Conservation (phyloP, 2,888 invertebrate species). For the Halictus ligatus region DNA sequence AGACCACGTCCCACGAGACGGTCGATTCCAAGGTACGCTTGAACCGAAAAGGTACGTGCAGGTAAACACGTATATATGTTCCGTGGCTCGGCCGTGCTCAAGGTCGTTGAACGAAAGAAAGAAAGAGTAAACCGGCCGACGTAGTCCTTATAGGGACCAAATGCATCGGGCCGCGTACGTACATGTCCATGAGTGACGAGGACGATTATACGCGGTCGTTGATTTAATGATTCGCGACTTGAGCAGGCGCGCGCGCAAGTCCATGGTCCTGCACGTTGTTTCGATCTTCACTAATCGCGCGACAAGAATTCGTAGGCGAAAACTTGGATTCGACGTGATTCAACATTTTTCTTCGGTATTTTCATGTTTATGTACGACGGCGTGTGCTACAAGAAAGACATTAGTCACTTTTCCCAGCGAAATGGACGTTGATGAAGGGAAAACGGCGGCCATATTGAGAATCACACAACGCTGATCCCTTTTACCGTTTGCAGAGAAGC, state of each 20-base stretch:
- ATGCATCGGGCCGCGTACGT: conserved; percentile 24
- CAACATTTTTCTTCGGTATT: neutral
- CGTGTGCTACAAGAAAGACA: neutral
- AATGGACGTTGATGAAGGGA: neutral
- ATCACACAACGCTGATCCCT: neutral
- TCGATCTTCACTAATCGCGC: conserved; percentile 29
- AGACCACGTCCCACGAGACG: conserved; percentile 86
- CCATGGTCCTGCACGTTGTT: neutral
- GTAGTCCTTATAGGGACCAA: conserved; percentile 56
- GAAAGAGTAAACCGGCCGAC: conserved; percentile 48
- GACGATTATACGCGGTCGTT: conserved; percentile 36
- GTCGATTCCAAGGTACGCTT: conserved; percentile 83
- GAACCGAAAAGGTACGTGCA: conserved; percentile 14
- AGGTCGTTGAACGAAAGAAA: conserved; percentile 57
- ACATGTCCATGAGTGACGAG: conserved; percentile 33
- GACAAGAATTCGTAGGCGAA: conserved; percentile 15
- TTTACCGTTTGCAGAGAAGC: neutral
- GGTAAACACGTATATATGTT: conserved; percentile 11
- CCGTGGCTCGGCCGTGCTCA: conserved; percentile 41
- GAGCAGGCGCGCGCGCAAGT: neutral
- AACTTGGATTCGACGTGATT: neutral
- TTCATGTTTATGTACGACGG: neutral
- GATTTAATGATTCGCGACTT: conserved; percentile 39
- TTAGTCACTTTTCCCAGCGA: neutral
- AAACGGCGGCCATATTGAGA: neutral